A percentile compares a stretch with the other conserved stretches of the same genome.
Evolutionary conservation across 2,797 vertebrate species (phyloP).

Genomic region (Vultur gryphus): DNA sequence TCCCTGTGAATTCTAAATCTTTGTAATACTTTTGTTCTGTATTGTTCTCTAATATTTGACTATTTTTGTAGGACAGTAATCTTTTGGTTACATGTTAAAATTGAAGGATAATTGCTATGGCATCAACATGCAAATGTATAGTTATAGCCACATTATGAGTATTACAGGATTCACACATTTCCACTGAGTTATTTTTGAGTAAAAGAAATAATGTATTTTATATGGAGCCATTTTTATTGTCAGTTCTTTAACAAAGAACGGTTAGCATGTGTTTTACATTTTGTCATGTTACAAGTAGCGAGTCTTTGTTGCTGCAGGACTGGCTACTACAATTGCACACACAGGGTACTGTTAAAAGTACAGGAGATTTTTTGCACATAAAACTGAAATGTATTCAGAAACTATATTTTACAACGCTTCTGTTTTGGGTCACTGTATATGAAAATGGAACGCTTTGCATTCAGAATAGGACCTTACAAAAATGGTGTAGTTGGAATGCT

Average conservation of each 20-base stretch:
- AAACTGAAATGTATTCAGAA: conserved; percentile 1
- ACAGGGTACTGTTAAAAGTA: conserved; percentile 24
- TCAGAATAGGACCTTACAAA: background rate
- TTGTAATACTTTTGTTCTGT: conserved; percentile 42
- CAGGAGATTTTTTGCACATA: conserved; percentile 10
- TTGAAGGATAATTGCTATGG: conserved; percentile 36
- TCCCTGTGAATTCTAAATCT: conserved; percentile 32
- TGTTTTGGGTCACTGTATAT: background rate
- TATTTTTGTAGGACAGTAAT: conserved; percentile 61
- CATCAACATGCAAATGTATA: conserved; percentile 3
- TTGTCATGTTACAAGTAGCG: background rate
- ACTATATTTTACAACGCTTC: conserved; percentile 23
- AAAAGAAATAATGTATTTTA: conserved; percentile 45
- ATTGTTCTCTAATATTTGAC: conserved; percentile 51
- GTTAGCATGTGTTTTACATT: background rate
- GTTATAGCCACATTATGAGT: background rate
- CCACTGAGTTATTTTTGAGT: conserved; percentile 46
- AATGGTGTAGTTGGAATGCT: background rate
- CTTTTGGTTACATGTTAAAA: conserved; percentile 60
- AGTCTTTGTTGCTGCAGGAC: conserved; percentile 16
- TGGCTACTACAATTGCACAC: conserved; percentile 3
- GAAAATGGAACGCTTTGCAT: background rate
- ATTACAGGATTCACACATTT: conserved; percentile 47
- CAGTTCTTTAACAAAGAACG: conserved; percentile 39
- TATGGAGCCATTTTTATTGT: conserved; percentile 33